Evolutionary conservation across 2,888 invertebrate species (phyloP).

Genomic region (Antheraea yamamai): DNA sequence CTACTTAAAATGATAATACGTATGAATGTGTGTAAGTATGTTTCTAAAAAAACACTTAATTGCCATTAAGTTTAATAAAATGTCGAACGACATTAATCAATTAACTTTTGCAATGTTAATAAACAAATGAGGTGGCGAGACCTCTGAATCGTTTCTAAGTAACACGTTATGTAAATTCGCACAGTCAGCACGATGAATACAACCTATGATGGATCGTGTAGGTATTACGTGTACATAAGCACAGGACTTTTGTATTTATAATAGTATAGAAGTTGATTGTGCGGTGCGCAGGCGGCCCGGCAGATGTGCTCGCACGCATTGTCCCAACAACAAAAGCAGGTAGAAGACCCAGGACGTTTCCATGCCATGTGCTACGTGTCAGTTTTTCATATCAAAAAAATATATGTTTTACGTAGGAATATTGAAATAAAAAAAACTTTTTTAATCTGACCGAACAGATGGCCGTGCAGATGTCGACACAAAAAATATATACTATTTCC

Average conservation of each 20-base stretch:
- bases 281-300: conserved; percentile 66
- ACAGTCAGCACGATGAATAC: conserved; percentile 40
- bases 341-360: conserved; percentile 62
- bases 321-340: conserved; percentile 77
- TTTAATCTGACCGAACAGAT: conserved; percentile 79
- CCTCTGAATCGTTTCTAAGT: conserved; percentile 22
- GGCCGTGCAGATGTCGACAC: conserved; percentile 67
- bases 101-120: conserved; percentile 22
- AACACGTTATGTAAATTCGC: conserved; percentile 35
- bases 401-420: conserved; percentile 72
- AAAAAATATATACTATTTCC: conserved; percentile 48
- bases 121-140: conserved; percentile 17
- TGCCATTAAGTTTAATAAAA: conserved; percentile 27
- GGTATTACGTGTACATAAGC: conserved; percentile 43
- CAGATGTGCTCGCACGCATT: conserved; percentile 74
- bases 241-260: conserved; percentile 36
- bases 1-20: background rate
- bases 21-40: conserved; percentile 18
- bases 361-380: conserved; percentile 78
- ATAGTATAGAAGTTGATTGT: conserved; percentile 40
- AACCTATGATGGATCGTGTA: conserved; percentile 48
- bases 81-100: conserved; percentile 24
- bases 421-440: conserved; percentile 50
- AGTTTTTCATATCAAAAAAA: conserved; percentile 66
- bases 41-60: conserved; percentile 26